Percentiles rank a stretch among this genome's conserved stretches.
Evolutionary conservation across 2,113 vertebrate genomes (phyloP).

Genomic region (Dolichallabes microphthalmus): DNA sequence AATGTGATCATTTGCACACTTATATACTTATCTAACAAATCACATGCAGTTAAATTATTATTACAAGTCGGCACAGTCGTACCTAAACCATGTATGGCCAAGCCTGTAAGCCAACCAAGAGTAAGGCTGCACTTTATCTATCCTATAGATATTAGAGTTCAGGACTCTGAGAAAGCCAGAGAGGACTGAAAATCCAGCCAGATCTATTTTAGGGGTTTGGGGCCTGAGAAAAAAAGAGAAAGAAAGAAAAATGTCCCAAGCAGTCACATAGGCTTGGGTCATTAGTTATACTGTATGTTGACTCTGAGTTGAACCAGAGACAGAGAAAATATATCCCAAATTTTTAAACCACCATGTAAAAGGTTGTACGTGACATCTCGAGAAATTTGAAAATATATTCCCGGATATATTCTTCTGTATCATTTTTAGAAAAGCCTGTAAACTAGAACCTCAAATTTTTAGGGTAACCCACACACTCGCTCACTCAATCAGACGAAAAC

Average conservation of each 20-base stretch:
- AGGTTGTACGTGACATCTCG: background rate
- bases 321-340: background rate
- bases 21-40: background rate
- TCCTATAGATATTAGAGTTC: slow-evolving; percentile 1
- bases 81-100: slow-evolving; percentile 17
- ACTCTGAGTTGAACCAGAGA: slow-evolving; percentile 29
- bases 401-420: background rate
- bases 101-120: background rate
- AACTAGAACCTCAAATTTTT: background rate
- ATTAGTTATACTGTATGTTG: slow-evolving; percentile 36
- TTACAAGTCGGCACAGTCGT: background rate
- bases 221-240: slow-evolving; percentile 64
- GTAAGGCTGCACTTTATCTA: background rate
- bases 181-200: slow-evolving; percentile 53
- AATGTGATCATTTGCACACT: background rate
- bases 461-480: background rate
- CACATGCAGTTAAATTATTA: background rate
- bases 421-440: background rate
- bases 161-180: slow-evolving; percentile 41
- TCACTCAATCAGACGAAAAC: background rate
- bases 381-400: background rate
- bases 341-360: background rate
- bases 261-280: slow-evolving; percentile 51
- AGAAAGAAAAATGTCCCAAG: slow-evolving; percentile 44
- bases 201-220: slow-evolving; percentile 67